Conservation (phyloP, 2,888 invertebrate genomes). For the Perithous albicinctus region DNA sequence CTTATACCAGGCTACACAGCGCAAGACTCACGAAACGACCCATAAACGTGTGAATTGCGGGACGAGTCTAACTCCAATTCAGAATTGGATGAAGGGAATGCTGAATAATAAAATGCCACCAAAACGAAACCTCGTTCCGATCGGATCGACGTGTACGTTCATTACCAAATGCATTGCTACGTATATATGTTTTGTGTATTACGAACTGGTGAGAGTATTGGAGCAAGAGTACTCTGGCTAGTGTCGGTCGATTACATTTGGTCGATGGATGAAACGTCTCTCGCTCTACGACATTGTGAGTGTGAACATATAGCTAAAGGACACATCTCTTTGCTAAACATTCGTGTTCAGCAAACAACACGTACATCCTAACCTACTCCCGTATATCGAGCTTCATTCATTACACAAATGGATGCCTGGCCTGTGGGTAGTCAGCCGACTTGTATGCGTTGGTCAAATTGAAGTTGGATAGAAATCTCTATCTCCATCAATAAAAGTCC, state of each 20-base stretch:
- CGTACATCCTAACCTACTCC: background rate
- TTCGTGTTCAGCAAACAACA: background rate
- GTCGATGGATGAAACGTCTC: constrained; percentile 6
- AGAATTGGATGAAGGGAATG: background rate
- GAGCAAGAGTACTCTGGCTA: constrained; percentile 11
- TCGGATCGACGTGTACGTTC: constrained; percentile 22
- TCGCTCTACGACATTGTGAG: background rate
- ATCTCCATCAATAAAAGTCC: too few relatives aligned
- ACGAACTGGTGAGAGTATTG: background rate
- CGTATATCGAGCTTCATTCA: constrained; percentile 25
- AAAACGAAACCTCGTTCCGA: constrained; percentile 25
- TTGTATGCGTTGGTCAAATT: background rate
- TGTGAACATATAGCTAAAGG: constrained; percentile 14
- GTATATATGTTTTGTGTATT: background rate
- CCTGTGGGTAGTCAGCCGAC: background rate
- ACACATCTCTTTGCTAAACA: constrained; percentile 29
- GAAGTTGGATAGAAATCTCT: too few relatives aligned
- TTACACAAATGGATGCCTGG: constrained; percentile 26
- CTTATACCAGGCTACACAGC: background rate
- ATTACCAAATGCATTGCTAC: constrained; percentile 41
- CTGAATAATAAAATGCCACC: background rate
- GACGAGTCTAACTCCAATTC: background rate
- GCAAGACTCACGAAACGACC: background rate
- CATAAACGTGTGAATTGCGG: constrained; percentile 1
- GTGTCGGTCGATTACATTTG: constrained; percentile 36